phyloP scores from a whole-genome alignment of 64 coral and sea anemone genomes.

The Actinia equina region DNA sequence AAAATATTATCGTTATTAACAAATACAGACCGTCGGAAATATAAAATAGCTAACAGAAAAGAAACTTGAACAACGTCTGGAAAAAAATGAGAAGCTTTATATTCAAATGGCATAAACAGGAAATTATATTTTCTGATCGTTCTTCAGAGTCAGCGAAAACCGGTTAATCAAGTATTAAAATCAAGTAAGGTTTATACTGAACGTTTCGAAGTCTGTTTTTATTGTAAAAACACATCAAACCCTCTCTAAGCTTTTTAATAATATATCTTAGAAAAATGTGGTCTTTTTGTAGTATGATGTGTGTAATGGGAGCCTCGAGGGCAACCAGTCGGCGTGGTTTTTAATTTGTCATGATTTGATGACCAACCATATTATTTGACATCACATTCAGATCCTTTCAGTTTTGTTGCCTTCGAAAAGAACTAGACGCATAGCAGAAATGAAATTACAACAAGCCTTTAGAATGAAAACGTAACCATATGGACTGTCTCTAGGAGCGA shows the following conservation, averaged over 20 bases:
- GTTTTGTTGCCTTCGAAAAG: background rate
- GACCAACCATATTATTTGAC: background rate
- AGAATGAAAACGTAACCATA: background rate
- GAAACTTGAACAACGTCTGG: background rate
- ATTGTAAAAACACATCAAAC: background rate
- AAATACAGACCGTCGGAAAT: background rate
- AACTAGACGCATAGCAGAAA: background rate
- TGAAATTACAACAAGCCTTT: background rate
- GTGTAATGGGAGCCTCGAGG: background rate
- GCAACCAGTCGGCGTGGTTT: background rate
- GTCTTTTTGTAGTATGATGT: background rate
- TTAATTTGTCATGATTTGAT: constrained; percentile 6
- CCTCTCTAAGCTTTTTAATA: background rate
- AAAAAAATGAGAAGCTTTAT: background rate
- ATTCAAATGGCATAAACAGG: background rate
- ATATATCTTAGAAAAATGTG: background rate
- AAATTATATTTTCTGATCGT: background rate
- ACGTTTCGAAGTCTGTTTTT: background rate
- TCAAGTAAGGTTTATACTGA: background rate
- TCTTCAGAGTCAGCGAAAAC: background rate
- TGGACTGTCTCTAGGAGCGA: background rate
- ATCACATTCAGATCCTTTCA: background rate
- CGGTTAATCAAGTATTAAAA: background rate
- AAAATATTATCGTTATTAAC: background rate
- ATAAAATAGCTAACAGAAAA: background rate